These are phyloP conservation scores for Chaenocephalus aceratus DNA, from an alignment of 2,113 vertebrate species.

Conservation along the genomic window DNA sequence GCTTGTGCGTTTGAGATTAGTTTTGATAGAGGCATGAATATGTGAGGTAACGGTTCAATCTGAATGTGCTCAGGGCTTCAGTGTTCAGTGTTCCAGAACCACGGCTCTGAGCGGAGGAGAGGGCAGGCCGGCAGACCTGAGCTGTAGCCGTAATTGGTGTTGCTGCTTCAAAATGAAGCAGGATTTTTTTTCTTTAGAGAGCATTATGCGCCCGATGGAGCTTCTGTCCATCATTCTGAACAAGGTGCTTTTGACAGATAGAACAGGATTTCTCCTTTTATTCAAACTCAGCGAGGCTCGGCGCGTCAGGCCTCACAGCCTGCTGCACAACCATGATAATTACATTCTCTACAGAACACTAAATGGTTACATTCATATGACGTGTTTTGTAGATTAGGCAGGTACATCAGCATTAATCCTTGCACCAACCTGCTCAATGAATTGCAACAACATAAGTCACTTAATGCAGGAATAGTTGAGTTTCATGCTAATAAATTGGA, in stretches of 20 bases:
- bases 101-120: neutral
- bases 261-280: conserved; percentile 31
- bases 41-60: conserved; percentile 37
- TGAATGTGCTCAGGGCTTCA: conserved; percentile 27
- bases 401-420: neutral
- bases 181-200: conserved; percentile 44
- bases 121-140: neutral
- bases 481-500: neutral
- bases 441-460: neutral
- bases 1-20: conserved; percentile 3
- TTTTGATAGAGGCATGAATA: conserved; percentile 16
- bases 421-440: neutral
- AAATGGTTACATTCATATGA: neutral
- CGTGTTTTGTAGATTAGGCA: conserved; percentile 3
- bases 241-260: conserved; percentile 32
- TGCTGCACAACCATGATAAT: conserved; percentile 13
- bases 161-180: conserved; percentile 47
- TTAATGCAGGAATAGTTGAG: neutral
- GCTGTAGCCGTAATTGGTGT: conserved; percentile 41
- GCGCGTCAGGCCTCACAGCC: neutral
- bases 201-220: conserved; percentile 29
- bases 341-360: conserved; percentile 11
- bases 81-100: conserved; percentile 51
- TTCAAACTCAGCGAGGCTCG: conserved; percentile 1
- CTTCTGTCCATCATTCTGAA: conserved; percentile 45